Percentiles rank a stretch among this genome's conserved stretches.
Conservation (phyloP, 2,888 invertebrate species). For the Phytoseiulus persimilis region DNA sequence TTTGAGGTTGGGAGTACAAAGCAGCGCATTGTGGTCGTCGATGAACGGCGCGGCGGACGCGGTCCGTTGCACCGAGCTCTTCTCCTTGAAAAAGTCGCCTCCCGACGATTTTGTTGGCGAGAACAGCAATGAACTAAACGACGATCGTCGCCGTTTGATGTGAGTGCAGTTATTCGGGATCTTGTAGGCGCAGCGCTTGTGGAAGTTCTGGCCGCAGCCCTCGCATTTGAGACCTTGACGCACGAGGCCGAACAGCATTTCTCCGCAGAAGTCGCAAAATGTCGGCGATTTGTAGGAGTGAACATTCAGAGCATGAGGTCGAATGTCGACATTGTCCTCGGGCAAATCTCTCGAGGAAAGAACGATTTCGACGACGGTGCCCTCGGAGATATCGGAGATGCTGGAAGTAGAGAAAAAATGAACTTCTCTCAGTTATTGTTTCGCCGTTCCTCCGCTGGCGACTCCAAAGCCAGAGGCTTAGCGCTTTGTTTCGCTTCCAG, state of each 20-base stretch:
- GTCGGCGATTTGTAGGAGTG: constrained; percentile 98
- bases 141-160: constrained; percentile 53
- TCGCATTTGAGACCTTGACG: constrained; percentile 98
- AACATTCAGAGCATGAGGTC: constrained; percentile 86
- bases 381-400: constrained; percentile 81
- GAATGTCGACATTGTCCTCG: constrained; percentile 53
- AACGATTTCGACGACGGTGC: constrained; percentile 91
- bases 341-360: constrained; percentile 70
- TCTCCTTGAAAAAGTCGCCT: constrained; percentile 41
- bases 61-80: constrained; percentile 24
- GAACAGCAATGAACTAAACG: constrained; percentile 46
- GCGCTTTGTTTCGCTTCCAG: too few relatives aligned
- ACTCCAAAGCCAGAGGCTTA: too few relatives aligned
- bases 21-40: constrained; percentile 51
- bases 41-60: constrained; percentile 33
- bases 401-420: constrained; percentile 51
- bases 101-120: constrained; percentile 40
- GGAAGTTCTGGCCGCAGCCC: constrained; percentile 95
- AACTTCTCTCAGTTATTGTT: background rate
- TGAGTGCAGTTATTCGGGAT: constrained; percentile 91
- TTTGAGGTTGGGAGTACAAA: constrained; percentile 63
- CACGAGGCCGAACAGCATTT: constrained; percentile 96
- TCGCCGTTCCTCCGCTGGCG: too few relatives aligned
- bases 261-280: constrained; percentile 99
- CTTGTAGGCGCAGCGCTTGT: constrained; percentile 86